A percentile compares a stretch with the other conserved stretches of the same genome.
phyloP scores from a whole-genome alignment of 2,113 vertebrate species.

The Gopherus evgoodei region DNA sequence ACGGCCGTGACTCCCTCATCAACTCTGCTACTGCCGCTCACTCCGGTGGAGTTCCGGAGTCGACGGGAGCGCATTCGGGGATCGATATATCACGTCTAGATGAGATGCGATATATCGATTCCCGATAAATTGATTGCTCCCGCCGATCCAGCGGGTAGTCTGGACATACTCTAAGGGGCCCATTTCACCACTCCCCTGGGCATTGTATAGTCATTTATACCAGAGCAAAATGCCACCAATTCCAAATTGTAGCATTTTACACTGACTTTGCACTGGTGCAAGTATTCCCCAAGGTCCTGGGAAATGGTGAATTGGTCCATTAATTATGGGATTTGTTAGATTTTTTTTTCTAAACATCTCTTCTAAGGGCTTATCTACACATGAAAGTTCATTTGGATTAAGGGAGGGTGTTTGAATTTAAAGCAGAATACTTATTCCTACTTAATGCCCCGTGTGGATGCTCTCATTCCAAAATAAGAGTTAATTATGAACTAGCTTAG shows the following conservation, averaged over 20 bases:
- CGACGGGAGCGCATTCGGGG: too few relatives aligned
- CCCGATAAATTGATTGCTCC: too few relatives aligned
- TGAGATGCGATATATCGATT: too few relatives aligned
- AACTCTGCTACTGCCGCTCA: too few relatives aligned
- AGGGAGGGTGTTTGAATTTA: not conserved
- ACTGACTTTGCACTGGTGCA: fast-evolving
- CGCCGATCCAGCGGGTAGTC: too few relatives aligned
- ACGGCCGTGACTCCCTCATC: too few relatives aligned
- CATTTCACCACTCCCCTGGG: not conserved
- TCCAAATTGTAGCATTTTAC: not conserved
- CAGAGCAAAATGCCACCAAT: fast-evolving
- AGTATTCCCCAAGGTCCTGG: not conserved
- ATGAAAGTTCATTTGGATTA: not conserved
- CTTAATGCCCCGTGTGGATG: not conserved
- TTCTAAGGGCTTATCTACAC: not conserved
- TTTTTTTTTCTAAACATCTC: not conserved
- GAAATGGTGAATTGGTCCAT: not conserved
- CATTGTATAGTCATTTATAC: fast-evolving
- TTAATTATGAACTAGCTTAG: not conserved
- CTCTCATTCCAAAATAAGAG: not conserved
- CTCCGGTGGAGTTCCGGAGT: too few relatives aligned
- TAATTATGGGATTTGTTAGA: not conserved
- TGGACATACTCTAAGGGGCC: not conserved
- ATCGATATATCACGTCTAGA: too few relatives aligned
- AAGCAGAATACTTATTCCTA: not conserved